phyloP scores from a whole-genome alignment of 2,113 vertebrate genomes.

The Brachypteracias leptosomus region DNA sequence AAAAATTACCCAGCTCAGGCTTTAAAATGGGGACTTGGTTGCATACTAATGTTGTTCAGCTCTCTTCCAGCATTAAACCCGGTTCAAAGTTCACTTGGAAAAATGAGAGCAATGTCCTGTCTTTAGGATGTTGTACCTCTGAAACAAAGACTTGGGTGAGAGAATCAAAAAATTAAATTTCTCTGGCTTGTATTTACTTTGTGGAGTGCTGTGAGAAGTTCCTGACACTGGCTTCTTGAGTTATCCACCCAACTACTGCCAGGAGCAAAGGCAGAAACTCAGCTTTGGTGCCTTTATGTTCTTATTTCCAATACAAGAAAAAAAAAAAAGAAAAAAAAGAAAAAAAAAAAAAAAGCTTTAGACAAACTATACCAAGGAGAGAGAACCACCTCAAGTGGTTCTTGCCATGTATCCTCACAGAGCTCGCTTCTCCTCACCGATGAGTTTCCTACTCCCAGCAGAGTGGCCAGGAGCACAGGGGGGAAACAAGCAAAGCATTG shows the following conservation, averaged over 20 bases:
- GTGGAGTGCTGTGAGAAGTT: neutral
- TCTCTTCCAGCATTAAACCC: neutral
- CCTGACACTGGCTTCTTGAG: neutral
- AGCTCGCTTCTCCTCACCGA: neutral
- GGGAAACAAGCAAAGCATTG: too few relatives aligned
- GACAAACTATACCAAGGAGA: neutral
- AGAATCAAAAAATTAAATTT: neutral
- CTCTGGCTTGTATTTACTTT: neutral
- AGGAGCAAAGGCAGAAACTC: neutral
- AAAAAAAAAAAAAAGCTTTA: neutral
- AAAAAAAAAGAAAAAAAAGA: neutral
- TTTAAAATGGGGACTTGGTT: neutral
- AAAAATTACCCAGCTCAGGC: neutral
- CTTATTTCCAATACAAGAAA: neutral
- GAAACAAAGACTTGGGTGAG: neutral
- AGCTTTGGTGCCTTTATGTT: neutral
- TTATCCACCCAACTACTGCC: neutral
- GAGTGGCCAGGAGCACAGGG: neutral
- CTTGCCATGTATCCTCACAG: neutral
- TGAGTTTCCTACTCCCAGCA: neutral
- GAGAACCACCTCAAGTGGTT: neutral
- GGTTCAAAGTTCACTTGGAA: conserved; percentile 1
- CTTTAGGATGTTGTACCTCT: neutral
- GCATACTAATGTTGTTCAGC: neutral
- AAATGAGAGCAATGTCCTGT: neutral